These are phyloP conservation scores for Stercorarius parasiticus DNA, from an alignment of 2,113 vertebrate species.

Conservation along the genomic window DNA sequence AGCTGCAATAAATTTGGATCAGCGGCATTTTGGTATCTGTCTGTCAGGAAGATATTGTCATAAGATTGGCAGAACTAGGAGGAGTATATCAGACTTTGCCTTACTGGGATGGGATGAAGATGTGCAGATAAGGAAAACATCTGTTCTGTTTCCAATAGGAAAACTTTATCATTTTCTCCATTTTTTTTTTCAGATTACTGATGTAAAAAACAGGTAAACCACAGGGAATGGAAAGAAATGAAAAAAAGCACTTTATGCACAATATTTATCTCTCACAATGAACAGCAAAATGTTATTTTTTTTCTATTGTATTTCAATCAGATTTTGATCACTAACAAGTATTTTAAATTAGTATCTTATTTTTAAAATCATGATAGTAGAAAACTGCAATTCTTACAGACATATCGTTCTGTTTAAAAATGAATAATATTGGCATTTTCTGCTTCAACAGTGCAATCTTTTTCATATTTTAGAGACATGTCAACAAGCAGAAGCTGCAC, in stretches of 20 bases:
- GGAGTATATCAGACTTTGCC: neutral
- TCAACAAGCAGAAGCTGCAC: slow-evolving; percentile 3
- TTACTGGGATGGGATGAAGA: neutral
- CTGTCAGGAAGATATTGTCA: neutral
- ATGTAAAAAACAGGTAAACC: neutral
- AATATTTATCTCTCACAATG: neutral
- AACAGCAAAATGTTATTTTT: neutral
- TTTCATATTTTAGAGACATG: neutral
- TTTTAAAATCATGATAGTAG: neutral
- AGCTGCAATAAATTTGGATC: neutral
- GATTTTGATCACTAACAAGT: neutral
- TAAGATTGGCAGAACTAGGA: neutral
- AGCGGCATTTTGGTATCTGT: neutral
- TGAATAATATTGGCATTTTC: neutral
- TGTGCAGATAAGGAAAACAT: neutral
- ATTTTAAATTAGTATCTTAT: neutral
- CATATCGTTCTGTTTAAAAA: neutral
- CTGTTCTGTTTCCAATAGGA: neutral
- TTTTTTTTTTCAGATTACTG: neutral
- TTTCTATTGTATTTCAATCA: neutral
- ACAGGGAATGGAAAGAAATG: neutral
- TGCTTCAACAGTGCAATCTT: neutral
- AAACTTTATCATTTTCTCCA: neutral
- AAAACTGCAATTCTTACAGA: neutral
- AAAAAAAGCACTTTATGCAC: neutral